Evolutionary conservation across 1,140 invertebrate species (phyloP), one percentile per base, ranked within the genome.

Genomic region (Odontomachus brunneus): DNA sequence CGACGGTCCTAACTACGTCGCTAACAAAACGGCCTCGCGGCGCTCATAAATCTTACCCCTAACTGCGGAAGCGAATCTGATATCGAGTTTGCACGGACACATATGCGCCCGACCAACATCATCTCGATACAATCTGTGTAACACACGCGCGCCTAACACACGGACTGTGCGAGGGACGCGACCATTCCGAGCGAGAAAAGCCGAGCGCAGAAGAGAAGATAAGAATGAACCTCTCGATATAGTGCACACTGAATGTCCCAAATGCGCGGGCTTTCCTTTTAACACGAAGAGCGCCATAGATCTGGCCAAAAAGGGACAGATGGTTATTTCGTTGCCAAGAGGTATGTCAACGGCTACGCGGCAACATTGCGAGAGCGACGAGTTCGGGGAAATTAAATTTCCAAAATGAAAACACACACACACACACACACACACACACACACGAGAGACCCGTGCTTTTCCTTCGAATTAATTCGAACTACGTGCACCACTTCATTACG

Each of bases 1-100:
- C 86, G 75, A 86, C 65, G 83, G 84, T 80, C 82, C 88, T 87
- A 85, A 87, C 83, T 83, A 76, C 74, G 60, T 85, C 83, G 67
- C 69, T 75, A 85, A 89, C 62, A 72, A 83, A 88, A 69, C 72
- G 83, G 85, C 84, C 87, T 88, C 85, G 60, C 75, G 63, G 66
- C 69, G 90, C 69, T 86, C 88, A 84, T 91, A 90, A 92, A 91
- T 91, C 89, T 91, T 87, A 81, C 75, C 63, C 51, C 82, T 74
- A 87, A 89, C 74, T 85, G 62, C 44, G 62, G 29, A 19, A 80
- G 82, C 57, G 81, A 89, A 89, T 88, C 65, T 86, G 76, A 87
- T 89, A 87, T 85, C 59, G 73, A 89, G 69, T 89, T 89, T 90
- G 84, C 53, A 51, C 26, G 33, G 22, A 59, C 55, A 60, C 63